phyloP scores from a whole-genome alignment of 2,113 vertebrate species.

The Tilapia sparmanii region DNA sequence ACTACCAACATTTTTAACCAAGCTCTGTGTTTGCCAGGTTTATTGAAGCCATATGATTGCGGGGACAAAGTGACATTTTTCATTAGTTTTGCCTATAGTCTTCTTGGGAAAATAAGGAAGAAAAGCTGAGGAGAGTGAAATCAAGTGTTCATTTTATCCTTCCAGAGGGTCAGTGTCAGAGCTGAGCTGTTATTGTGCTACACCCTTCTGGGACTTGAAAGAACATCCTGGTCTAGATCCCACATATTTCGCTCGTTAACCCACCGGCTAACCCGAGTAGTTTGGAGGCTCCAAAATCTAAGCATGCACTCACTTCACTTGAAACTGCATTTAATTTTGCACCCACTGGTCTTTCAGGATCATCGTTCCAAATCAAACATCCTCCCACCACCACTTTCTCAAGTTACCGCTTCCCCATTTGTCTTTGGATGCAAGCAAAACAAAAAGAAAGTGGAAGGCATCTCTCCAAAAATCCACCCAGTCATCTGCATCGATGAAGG shows the following conservation, averaged over 20 bases:
- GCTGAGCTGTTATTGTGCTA: conserved; percentile 24
- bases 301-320: background rate
- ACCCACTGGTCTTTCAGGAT: background rate
- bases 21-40: background rate
- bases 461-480: background rate
- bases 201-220: conserved; percentile 22
- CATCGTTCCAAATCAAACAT: conserved; percentile 23
- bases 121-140: conserved; percentile 17
- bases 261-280: background rate
- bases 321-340: background rate
- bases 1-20: background rate
- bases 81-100: background rate
- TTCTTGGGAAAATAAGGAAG: background rate
- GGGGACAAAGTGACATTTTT: conserved; percentile 17
- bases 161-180: background rate
- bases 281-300: background rate
- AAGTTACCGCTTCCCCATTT: background rate
- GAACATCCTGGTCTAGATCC: background rate
- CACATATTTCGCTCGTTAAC: conserved; percentile 35
- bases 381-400: background rate
- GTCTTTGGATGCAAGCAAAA: background rate
- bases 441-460: background rate
- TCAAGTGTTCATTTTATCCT: conserved; percentile 6
- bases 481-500: background rate
- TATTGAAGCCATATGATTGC: conserved; percentile 24